phyloP scores from a whole-genome alignment of 1,140 invertebrate genomes.

The Ceratina calcarata region DNA sequence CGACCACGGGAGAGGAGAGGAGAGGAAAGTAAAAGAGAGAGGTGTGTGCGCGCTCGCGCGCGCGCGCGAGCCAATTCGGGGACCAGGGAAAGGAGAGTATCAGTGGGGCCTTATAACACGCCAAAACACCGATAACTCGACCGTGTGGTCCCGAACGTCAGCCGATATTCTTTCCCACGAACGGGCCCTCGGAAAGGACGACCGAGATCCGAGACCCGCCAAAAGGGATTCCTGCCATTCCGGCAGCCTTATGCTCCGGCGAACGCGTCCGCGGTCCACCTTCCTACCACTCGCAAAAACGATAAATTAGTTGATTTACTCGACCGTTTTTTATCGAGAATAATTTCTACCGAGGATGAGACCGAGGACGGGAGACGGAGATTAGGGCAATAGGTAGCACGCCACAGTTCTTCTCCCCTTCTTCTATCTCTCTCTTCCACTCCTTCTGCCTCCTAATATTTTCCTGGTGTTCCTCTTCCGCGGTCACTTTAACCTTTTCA shows the following conservation, averaged over 20 bases:
- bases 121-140: slow-evolving; percentile 81
- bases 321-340: slow-evolving; percentile 70
- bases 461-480: slow-evolving; percentile 8
- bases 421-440: too few species aligned
- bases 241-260: slow-evolving; percentile 50
- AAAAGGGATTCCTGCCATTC: slow-evolving; percentile 77
- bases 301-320: slow-evolving; percentile 79
- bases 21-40: slow-evolving; percentile 2
- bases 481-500: slow-evolving; percentile 19
- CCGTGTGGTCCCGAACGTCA: slow-evolving; percentile 77
- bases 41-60: slow-evolving; percentile 24
- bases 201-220: slow-evolving; percentile 65
- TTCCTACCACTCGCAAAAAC: slow-evolving; percentile 74
- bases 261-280: slow-evolving; percentile 37
- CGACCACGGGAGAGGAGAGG: background rate
- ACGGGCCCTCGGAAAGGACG: slow-evolving; percentile 57
- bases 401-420: slow-evolving; percentile 1
- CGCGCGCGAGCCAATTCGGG: slow-evolving; percentile 41
- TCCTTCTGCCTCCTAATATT: slow-evolving; percentile 21
- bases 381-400: slow-evolving; percentile 48
- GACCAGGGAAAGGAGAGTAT: slow-evolving; percentile 14
- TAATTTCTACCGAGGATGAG: slow-evolving; percentile 57
- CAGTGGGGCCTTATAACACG: slow-evolving; percentile 76
- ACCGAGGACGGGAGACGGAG: slow-evolving; percentile 24
- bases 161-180: slow-evolving; percentile 77